phyloP scores from a whole-genome alignment of 2,888 invertebrate genomes.

The Endotricha flammealis region DNA sequence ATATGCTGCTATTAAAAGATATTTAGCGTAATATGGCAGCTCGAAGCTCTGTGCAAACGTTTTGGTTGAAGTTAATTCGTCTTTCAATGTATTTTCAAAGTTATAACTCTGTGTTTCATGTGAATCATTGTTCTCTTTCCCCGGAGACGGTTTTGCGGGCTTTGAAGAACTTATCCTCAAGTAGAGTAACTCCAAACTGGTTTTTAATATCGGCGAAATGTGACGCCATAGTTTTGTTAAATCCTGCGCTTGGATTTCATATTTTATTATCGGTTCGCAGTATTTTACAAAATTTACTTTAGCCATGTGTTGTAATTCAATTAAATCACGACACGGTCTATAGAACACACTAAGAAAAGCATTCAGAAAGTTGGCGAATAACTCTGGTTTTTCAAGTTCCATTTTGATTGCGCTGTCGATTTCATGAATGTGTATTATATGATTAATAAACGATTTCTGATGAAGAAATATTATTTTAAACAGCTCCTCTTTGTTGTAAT shows the following conservation, averaged over 20 bases:
- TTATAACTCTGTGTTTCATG: conserved; percentile 28
- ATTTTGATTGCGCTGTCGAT: conserved; percentile 38
- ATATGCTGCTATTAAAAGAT: conserved; percentile 92
- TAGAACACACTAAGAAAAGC: conserved; percentile 91
- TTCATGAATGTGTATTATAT: conserved; percentile 43
- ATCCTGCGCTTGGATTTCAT: conserved; percentile 81
- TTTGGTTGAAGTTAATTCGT: conserved; percentile 67
- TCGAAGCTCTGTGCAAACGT: conserved; percentile 83
- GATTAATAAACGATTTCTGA: conserved; percentile 49
- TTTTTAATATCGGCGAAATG: conserved; percentile 85
- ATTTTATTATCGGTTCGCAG: conserved; percentile 85
- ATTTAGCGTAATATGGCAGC: conserved; percentile 93
- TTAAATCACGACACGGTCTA: conserved; percentile 89
- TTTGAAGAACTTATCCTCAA: conserved; percentile 77
- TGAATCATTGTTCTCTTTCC: conserved; percentile 50
- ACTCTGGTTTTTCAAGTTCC: conserved; percentile 64
- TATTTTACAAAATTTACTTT: conserved; percentile 86
- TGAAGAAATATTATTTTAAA: conserved; percentile 64
- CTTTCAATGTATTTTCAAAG: conserved; percentile 57
- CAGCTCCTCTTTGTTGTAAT: conserved; percentile 86
- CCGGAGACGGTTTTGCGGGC: conserved; percentile 37
- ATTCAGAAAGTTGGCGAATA: conserved; percentile 89
- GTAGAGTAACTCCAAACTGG: conserved; percentile 87
- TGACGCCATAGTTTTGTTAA: conserved; percentile 87
- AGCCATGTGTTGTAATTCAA: conserved; percentile 90